A percentile compares a stretch with the other conserved stretches of the same genome.
Conservation (phyloP, 2,113 vertebrate species). For the Macaca nemestrina region DNA sequence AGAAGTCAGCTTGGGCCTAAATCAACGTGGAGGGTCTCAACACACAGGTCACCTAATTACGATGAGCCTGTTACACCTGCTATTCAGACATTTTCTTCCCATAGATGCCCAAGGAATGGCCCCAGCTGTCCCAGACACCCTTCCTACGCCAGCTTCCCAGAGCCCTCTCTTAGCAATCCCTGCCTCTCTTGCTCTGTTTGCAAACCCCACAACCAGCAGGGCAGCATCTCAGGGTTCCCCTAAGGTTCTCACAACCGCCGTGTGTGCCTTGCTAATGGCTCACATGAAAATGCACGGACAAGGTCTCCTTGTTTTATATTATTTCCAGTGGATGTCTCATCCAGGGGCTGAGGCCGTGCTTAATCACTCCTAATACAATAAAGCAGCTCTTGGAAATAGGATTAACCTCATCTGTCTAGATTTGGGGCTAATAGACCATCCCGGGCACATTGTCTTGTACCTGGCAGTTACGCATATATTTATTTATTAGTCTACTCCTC, state of each 20-base stretch:
- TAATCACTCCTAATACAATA: conserved; percentile 95
- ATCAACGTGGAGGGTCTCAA: neutral
- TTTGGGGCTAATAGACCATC: conserved; percentile 93
- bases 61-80: neutral
- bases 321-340: conserved; percentile 88
- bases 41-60: accelerated
- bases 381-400: conserved; percentile 96
- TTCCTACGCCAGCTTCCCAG: neutral
- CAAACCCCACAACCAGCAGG: conserved; percentile 54
- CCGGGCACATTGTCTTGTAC: conserved; percentile 93
- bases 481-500: conserved; percentile 94
- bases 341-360: conserved; percentile 84
- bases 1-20: neutral
- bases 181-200: conserved; percentile 53
- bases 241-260: conserved; percentile 53
- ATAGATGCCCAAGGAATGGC: accelerated
- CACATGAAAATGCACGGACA: conserved; percentile 65
- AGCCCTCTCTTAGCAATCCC: conserved; percentile 16
- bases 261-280: conserved; percentile 65
- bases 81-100: neutral
- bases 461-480: conserved; percentile 97
- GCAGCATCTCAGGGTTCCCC: conserved; percentile 6
- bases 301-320: conserved; percentile 80
- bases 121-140: accelerated
- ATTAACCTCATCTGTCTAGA: conserved; percentile 99